Evolutionary conservation across 2,888 invertebrate species (phyloP), one percentile per base, ranked within the genome.

Genomic region (Dasypogon diadema): DNA sequence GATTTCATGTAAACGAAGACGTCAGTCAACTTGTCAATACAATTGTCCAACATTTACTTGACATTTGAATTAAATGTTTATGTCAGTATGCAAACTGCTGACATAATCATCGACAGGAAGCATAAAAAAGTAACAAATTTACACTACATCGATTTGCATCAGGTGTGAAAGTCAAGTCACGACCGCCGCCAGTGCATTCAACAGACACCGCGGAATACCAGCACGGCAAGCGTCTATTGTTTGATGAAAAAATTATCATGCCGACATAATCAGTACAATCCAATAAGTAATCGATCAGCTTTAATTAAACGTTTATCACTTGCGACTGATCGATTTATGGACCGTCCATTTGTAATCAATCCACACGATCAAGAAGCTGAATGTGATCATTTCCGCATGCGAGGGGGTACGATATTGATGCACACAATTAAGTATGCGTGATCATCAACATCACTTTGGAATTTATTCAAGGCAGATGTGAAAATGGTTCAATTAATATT

Each of bases 401-500:
- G 30, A 30, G 30, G 30, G 8, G 30, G 8, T 3, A 30, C 8
- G 30, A 30, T 3, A 30, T 30, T 8, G 8, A 8, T 30, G 30
- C 8, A 8, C 4, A 30, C 4, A 8, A 30, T 5, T 30, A 8
- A 5, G 30, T 30, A 58, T 58, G 58, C 58, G 26, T 26, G 58
- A 58, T 24, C 58, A 30, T 12, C 2, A 30, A 30, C 4, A 30
- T 30, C 58, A 5, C 58, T 58, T 26, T 16, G 16, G 16, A 30
- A 30, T 30, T 30, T 10, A 12, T 16, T 58, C 58, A 58, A 58
- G 30, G 30, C 58, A 58, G 26, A 30, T 3, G 16, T n/a, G 58
- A 58, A 58, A 58, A 30, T 58, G 26, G 24, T 30, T 34, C 58
- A 58, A 58, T 58, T 58, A 58, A 58, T 58, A 58, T 30, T 58